Conservation (phyloP, 2,113 vertebrate genomes). For the Apodemus speciosus region DNA sequence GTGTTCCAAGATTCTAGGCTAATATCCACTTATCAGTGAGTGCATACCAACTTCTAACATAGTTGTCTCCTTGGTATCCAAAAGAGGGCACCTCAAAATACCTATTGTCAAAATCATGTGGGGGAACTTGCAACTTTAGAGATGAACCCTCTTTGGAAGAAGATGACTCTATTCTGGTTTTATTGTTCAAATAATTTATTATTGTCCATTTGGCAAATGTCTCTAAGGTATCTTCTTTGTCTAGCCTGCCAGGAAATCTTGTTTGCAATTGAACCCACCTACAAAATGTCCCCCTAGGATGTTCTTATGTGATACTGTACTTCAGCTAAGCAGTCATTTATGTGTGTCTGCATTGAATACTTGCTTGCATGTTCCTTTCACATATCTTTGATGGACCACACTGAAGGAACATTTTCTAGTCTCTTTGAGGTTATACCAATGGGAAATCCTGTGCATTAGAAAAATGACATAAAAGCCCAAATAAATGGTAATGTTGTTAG, state of each 20-base stretch:
- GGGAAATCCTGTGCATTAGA: background rate
- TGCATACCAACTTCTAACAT: no score
- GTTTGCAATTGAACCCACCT: background rate
- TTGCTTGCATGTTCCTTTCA: slow-evolving; percentile 1
- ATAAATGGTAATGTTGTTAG: background rate
- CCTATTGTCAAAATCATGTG: background rate
- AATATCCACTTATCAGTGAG: no score
- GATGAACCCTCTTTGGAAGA: background rate
- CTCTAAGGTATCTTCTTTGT: background rate
- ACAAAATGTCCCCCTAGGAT: background rate
- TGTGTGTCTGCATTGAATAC: background rate
- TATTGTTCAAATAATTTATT: background rate
- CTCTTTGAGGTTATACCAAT: background rate
- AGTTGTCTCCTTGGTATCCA: background rate
- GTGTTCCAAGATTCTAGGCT: no score
- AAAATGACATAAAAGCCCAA: background rate
- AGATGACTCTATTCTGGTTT: background rate
- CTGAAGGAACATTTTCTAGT: background rate
- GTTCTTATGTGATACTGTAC: fast-evolving
- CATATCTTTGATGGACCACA: background rate
- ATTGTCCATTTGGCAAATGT: background rate
- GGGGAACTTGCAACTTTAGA: background rate
- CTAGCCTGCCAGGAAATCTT: background rate
- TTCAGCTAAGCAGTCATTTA: background rate
- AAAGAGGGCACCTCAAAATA: background rate